These are phyloP conservation scores for Lasioglossum leucozonium DNA, from an alignment of 2,888 invertebrate genomes.

Conservation along the genomic window DNA sequence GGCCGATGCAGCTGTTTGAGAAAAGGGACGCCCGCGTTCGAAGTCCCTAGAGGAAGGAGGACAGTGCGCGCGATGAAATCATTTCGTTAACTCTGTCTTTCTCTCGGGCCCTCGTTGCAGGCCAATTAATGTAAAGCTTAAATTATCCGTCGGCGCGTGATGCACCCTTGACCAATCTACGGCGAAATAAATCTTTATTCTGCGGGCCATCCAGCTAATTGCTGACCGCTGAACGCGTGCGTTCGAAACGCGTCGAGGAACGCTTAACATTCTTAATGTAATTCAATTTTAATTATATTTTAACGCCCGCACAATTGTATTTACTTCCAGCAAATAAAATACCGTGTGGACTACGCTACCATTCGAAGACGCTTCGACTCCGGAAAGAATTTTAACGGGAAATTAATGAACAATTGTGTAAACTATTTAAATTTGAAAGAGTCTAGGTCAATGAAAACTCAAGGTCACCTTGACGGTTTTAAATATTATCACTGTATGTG, in stretches of 20 bases:
- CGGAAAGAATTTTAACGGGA: no score
- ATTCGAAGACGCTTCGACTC: no score
- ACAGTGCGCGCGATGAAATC: conserved; percentile 47
- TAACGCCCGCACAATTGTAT: background rate
- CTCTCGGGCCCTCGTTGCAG: conserved; percentile 29
- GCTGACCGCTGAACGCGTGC: background rate
- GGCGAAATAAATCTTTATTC: conserved; percentile 19
- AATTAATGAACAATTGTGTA: no score
- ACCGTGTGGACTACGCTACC: no score
- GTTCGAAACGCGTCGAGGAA: background rate
- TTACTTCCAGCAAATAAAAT: background rate
- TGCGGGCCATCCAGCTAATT: conserved; percentile 8
- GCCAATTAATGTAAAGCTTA: conserved; percentile 57
- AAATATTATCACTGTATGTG: no score
- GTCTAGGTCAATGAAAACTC: no score
- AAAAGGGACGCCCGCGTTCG: conserved; percentile 37
- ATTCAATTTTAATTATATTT: background rate
- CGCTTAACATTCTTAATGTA: background rate
- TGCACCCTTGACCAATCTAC: conserved; percentile 1
- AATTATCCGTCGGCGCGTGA: conserved; percentile 34
- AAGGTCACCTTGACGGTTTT: no score
- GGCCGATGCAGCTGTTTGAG: conserved; percentile 66
- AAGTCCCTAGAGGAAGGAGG: conserved; percentile 7
- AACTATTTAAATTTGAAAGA: no score
- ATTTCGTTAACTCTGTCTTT: conserved; percentile 53